Evolutionary conservation across 2,797 vertebrate species (phyloP).

Genomic region (Typhlichthys subterraneus): DNA sequence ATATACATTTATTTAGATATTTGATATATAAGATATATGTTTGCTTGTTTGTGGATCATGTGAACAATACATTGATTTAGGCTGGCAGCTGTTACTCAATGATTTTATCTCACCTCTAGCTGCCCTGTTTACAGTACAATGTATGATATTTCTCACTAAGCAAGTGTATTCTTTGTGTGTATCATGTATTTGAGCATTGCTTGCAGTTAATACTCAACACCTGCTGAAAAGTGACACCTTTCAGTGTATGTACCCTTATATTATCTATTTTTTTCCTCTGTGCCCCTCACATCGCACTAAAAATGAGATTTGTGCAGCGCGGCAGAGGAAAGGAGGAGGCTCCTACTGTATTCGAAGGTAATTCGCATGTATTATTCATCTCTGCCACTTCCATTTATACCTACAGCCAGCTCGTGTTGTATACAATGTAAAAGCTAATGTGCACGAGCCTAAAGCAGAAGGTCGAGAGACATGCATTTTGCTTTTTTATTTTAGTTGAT

Average conservation of each 20-base stretch:
- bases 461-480: conserved; percentile 13
- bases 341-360: conserved; percentile 61
- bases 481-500: not conserved
- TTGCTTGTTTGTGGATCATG: too few species aligned
- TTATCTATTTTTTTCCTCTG: conserved; percentile 47
- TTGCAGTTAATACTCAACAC: conserved; percentile 27
- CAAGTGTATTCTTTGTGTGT: conserved; percentile 3
- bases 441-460: conserved; percentile 9
- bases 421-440: conserved; percentile 43
- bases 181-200: conserved; percentile 9
- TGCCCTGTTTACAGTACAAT: too few species aligned
- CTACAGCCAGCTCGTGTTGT: conserved; percentile 67
- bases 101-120: too few species aligned
- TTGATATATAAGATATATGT: too few species aligned
- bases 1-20: too few species aligned
- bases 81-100: too few species aligned
- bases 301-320: conserved; percentile 61
- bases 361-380: conserved; percentile 76
- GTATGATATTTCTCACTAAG: not conserved
- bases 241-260: conserved; percentile 6
- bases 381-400: conserved; percentile 67
- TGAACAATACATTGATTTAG: too few species aligned
- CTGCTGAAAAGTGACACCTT: conserved; percentile 20
- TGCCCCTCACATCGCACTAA: conserved; percentile 62
- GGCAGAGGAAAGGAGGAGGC: conserved; percentile 28